Percentiles rank a stretch among this genome's conserved stretches.
These are phyloP conservation scores for Gari tellinella DNA, from an alignment of 2,888 invertebrate genomes.

Conservation along the genomic window DNA sequence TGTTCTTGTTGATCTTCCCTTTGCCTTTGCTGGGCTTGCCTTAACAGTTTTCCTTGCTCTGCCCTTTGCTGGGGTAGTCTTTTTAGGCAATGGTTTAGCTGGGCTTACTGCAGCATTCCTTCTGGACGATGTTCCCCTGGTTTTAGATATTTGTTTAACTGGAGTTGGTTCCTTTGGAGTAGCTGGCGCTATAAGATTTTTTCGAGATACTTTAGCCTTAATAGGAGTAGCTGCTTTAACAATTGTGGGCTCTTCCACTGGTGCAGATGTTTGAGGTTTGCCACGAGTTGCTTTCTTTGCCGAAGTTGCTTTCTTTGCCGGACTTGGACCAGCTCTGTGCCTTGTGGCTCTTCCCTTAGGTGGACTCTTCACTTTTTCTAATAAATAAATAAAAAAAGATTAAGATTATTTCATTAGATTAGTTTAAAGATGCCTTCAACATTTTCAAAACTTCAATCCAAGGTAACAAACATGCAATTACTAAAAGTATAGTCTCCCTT, in stretches of 20 bases:
- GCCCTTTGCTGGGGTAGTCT: slow-evolving; percentile 3
- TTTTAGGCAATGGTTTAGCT: slow-evolving; percentile 17
- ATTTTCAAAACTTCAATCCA: too few species aligned
- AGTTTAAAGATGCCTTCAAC: too few species aligned
- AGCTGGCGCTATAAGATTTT: slow-evolving; percentile 1
- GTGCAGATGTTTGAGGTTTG: neutral
- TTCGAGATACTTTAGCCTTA: neutral
- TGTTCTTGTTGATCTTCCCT: slow-evolving; percentile 22
- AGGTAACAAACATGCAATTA: too few species aligned
- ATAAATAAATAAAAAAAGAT: too few species aligned
- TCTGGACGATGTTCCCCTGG: slow-evolving; percentile 1
- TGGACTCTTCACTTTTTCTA: neutral
- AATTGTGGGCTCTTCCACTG: neutral
- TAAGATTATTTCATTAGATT: too few species aligned
- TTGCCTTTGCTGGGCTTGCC: slow-evolving; percentile 9
- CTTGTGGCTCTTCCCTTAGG: neutral
- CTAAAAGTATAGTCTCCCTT: too few species aligned
- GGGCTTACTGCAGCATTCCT: slow-evolving; percentile 4
- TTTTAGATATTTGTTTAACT: neutral
- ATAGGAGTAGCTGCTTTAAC: slow-evolving; percentile 1
- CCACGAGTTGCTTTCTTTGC: neutral
- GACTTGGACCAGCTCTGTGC: neutral
- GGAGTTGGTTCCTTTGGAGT: slow-evolving; percentile 3
- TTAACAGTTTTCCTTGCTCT: slow-evolving; percentile 6
- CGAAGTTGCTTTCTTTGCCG: neutral